Evolutionary conservation across 2,797 vertebrate species (phyloP).

Genomic region (Anabas testudineus): DNA sequence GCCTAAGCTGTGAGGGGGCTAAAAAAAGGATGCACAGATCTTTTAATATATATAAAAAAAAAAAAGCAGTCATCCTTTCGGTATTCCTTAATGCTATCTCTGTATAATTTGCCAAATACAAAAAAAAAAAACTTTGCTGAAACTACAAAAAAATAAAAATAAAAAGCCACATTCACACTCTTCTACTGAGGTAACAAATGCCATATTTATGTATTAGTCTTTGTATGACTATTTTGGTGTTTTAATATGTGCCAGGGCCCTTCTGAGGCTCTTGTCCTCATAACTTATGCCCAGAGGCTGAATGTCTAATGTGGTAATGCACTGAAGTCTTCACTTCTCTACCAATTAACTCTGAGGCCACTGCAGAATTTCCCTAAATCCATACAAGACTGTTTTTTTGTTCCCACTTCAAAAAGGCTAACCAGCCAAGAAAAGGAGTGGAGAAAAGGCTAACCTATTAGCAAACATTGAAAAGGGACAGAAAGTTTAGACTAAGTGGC

Average conservation of each 20-base stretch:
- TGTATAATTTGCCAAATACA: conserved; percentile 60
- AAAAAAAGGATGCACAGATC: conserved; percentile 38
- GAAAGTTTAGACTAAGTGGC: conserved; percentile 93
- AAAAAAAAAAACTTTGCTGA: conserved; percentile 18
- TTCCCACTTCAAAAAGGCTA: conserved; percentile 91
- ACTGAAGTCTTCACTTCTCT: conserved; percentile 93
- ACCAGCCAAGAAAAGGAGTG: conserved; percentile 90
- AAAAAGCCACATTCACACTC: not conserved
- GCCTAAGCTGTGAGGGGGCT: conserved; percentile 44
- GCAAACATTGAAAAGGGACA: conserved; percentile 90
- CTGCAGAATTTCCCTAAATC: conserved; percentile 95
- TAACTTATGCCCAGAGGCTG: conserved; percentile 84
- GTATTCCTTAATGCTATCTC: conserved; percentile 28
- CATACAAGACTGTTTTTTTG: conserved; percentile 88
- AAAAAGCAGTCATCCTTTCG: conserved; percentile 15
- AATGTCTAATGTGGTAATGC: conserved; percentile 95
- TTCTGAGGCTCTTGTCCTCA: conserved; percentile 79
- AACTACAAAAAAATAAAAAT: not conserved
- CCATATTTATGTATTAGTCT: conserved; percentile 55
- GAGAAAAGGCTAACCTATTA: conserved; percentile 99
- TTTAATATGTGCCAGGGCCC: conserved; percentile 80
- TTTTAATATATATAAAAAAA: conserved; percentile 29
- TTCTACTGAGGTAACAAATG: conserved; percentile 4
- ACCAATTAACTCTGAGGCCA: conserved; percentile 97
- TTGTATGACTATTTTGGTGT: conserved; percentile 77